A percentile compares a stretch with the other conserved stretches of the same genome.
These are phyloP conservation scores for Falcunculus frontatus DNA, from an alignment of 2,113 vertebrate genomes.

Conservation along the genomic window DNA sequence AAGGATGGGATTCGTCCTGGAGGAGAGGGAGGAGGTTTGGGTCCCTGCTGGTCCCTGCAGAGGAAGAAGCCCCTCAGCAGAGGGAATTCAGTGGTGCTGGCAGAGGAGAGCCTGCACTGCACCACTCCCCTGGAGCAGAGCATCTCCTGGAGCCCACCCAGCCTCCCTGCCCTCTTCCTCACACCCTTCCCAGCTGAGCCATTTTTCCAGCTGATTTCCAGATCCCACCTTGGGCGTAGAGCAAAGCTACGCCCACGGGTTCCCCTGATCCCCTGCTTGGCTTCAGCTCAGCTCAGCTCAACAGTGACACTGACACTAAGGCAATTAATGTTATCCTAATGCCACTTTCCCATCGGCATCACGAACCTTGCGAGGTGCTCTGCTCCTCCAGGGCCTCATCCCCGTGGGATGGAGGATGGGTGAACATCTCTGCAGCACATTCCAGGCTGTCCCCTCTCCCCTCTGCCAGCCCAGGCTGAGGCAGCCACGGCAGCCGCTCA, in stretches of 20 bases:
- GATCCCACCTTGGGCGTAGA: not conserved
- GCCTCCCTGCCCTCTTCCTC: not conserved
- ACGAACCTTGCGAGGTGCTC: not conserved
- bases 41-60: not conserved
- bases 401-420: fast-evolving
- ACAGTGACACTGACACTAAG: not conserved
- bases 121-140: not conserved
- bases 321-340: not conserved
- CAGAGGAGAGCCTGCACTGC: not conserved
- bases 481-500: fast-evolving
- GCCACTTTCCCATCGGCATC: not conserved
- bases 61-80: not conserved
- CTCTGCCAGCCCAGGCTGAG: not conserved
- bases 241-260: fast-evolving
- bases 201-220: not conserved
- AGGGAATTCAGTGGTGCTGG: not conserved
- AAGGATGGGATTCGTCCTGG: not conserved
- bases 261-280: not conserved
- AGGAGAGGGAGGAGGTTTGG: too few species aligned
- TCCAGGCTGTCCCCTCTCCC: not conserved
- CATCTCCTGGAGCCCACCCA: fast-evolving
- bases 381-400: fast-evolving
- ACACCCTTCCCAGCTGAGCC: not conserved
- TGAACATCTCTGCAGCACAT: not conserved
- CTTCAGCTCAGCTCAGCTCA: not conserved